phyloP scores from a whole-genome alignment of 2,113 vertebrate species.

The Sceloporus undulatus region DNA sequence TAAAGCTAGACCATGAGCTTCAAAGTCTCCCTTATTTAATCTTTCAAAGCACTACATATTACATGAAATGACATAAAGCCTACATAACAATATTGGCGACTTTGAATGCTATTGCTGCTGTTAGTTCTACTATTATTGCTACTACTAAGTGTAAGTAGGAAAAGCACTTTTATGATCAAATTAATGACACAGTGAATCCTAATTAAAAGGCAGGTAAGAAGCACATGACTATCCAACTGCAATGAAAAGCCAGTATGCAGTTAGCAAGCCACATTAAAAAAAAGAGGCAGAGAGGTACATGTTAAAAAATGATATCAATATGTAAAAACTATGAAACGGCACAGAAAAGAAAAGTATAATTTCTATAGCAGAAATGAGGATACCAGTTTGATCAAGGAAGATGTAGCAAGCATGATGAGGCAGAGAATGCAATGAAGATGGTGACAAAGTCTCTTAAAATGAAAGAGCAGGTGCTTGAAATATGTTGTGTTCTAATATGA shows the following conservation, averaged over 20 bases:
- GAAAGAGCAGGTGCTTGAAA: constrained; percentile 50
- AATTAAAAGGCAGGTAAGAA: constrained; percentile 48
- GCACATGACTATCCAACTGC: constrained; percentile 11
- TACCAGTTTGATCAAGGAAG: constrained; percentile 48
- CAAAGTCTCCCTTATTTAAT: not conserved
- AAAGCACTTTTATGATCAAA: constrained; percentile 47
- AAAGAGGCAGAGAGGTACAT: constrained; percentile 8
- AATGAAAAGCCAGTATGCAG: constrained; percentile 6
- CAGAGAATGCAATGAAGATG: constrained; percentile 31
- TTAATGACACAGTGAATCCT: constrained; percentile 3
- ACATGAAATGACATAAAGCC: not conserved
- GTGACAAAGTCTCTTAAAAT: constrained; percentile 26
- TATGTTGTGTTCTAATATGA: not conserved
- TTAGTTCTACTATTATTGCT: not conserved
- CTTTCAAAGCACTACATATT: not conserved
- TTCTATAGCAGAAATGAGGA: constrained; percentile 27
- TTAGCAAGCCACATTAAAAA: constrained; percentile 20
- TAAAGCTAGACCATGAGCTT: not conserved
- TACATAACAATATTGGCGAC: not conserved
- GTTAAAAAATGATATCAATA: constrained; percentile 33
- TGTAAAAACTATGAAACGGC: constrained; percentile 23
- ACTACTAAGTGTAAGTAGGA: not conserved
- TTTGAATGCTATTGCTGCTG: too few relatives aligned
- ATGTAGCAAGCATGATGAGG: constrained; percentile 44
- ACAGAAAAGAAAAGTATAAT: constrained; percentile 1